Conservation (phyloP, 2,888 invertebrate genomes). For the Hetaerina titia region DNA sequence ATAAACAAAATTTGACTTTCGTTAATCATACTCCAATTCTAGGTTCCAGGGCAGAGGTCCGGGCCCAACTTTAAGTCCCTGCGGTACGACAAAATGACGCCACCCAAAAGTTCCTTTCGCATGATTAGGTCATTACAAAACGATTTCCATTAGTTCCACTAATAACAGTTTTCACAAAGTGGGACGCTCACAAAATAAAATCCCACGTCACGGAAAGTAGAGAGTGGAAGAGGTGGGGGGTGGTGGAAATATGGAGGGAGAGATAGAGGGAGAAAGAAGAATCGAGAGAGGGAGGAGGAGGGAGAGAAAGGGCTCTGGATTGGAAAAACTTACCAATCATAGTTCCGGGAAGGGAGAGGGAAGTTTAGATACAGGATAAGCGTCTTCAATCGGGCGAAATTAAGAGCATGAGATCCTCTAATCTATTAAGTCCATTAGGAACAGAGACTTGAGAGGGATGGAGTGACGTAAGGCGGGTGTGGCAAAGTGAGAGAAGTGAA, state of each 20-base stretch:
- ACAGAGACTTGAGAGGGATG: no score
- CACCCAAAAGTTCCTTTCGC: background rate
- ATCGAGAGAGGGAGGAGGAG: background rate
- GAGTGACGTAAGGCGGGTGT: background rate
- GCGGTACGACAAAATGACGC: background rate
- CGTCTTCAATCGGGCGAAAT: no score
- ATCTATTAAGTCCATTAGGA: no score
- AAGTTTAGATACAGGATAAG: no score
- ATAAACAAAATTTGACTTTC: no score
- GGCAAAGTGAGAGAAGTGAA: background rate
- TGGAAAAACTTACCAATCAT: background rate
- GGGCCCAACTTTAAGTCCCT: no score
- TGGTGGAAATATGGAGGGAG: background rate
- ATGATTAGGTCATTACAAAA: background rate
- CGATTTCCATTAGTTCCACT: background rate
- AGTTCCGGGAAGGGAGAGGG: no score
- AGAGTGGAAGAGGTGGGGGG: background rate
- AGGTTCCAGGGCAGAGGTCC: no score
- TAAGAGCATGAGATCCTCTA: no score
- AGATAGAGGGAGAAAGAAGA: background rate
- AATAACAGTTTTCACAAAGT: background rate
- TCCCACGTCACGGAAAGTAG: background rate
- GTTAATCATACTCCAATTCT: no score
- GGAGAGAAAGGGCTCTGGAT: background rate
- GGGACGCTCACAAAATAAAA: background rate